Percentiles rank a stretch among this genome's conserved stretches.
phyloP scores from a whole-genome alignment of 1,140 invertebrate species.

The Heliothis subflexa region DNA sequence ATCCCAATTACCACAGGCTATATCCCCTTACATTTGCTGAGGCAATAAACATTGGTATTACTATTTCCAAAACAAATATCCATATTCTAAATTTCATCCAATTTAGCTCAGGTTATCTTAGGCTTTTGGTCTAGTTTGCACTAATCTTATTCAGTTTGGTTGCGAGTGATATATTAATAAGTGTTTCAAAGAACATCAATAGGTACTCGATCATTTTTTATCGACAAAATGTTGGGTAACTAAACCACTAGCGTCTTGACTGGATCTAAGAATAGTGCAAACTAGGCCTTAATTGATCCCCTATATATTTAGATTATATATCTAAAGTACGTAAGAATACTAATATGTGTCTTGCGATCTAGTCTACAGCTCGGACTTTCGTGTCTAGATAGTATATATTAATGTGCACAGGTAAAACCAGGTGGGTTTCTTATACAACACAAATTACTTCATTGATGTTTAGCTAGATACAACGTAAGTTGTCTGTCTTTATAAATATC shows the following conservation, averaged over 20 bases:
- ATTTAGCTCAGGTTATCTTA: neutral
- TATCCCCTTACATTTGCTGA: too few species aligned
- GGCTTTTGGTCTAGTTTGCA: neutral
- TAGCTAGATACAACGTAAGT: neutral
- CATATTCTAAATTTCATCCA: too few species aligned
- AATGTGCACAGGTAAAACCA: slow-evolving; percentile 56
- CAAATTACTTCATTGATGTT: slow-evolving; percentile 22
- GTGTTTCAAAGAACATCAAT: neutral
- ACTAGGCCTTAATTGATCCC: neutral
- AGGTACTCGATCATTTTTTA: neutral
- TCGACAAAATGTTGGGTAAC: neutral
- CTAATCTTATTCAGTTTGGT: neutral
- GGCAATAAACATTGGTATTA: too few species aligned
- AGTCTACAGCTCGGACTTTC: slow-evolving; percentile 56
- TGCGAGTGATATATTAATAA: neutral
- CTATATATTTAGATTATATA: neutral
- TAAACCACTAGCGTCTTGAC: neutral
- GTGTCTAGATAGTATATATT: slow-evolving; percentile 15
- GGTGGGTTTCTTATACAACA: slow-evolving; percentile 52
- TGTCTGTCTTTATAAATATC: too few species aligned
- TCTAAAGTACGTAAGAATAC: slow-evolving; percentile 2
- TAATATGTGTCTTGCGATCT: slow-evolving; percentile 54
- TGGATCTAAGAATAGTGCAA: neutral
- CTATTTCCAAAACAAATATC: too few species aligned
- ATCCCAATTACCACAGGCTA: too few species aligned